Base-by-base conservation (phyloP, 2,797 vertebrate genomes). In the Pangasius krempfi region DNA sequence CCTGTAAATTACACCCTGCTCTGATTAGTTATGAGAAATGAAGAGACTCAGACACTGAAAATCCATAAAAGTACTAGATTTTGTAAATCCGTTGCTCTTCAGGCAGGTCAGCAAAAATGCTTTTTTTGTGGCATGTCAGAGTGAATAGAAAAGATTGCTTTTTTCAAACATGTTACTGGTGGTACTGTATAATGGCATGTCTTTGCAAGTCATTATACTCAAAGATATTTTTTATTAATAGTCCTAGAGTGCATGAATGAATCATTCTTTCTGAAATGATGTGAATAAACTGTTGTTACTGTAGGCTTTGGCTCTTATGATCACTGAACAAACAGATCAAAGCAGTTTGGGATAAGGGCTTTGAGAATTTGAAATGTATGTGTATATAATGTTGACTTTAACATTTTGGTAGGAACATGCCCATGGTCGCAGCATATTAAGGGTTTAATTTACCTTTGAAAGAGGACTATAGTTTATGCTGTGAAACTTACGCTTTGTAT, bases 341-440 rank as follows among this genome's bases (percentile, higher is more conserved):
- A 81, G 33, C 56, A 10, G 30, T 58, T 73, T 27, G 25, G 12
- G 33, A 44, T 40, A 13, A 86, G 8, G 16, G 33, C 68, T n/a
- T 30, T 22, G 22, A 75, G 52, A 20, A 37, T 56, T 86, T 40
- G 37, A 62, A 40, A 86, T 22, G 22, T 86, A 14, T 86, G 27
- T 44, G 54, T 44, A 37, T 50, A 47, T 86, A 22, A 30, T 86
- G 40, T 86, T 86, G 40, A 86, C 52, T 85, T 85, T 30, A 85
- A 33, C 33, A 40, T 75, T 58, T 75, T 13, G 16, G 54, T 47
- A 78, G n/a, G 37, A 60, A 47, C 70, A 75, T 66, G 54, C 37
- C 37, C 85, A 47, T 44, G 85, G 54, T 86, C 37, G 16, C 30
- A 47, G n/a, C 12, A 7, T 52, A 66, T 50, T 68, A 56, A 13